phyloP scores from a whole-genome alignment of 2,113 vertebrate genomes.

The Tragelaphus scriptus region DNA sequence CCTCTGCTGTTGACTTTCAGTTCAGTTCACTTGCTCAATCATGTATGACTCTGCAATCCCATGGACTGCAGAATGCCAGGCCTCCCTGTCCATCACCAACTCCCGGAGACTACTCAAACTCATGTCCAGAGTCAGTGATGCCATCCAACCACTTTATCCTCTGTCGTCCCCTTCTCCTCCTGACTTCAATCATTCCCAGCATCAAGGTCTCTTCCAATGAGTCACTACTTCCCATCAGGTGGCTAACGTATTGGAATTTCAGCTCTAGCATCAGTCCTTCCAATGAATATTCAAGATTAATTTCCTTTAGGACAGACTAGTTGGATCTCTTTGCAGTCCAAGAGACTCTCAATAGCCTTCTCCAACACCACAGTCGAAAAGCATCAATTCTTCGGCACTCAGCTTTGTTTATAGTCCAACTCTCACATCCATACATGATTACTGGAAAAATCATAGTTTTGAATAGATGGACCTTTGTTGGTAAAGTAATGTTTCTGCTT shows the following conservation, averaged over 20 bases:
- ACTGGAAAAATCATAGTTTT: no score
- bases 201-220: not conserved
- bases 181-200: not conserved
- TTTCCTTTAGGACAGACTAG: not conserved
- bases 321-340: not conserved
- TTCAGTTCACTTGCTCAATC: not conserved
- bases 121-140: not conserved
- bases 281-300: not conserved
- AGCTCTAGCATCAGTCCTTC: not conserved
- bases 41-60: not conserved
- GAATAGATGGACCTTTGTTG: no score
- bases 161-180: not conserved
- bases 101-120: fast-evolving
- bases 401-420: no score
- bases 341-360: not conserved
- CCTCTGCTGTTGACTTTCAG: not conserved
- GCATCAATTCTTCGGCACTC: no score
- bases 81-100: not conserved
- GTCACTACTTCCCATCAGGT: not conserved
- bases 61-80: not conserved
- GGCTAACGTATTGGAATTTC: not conserved
- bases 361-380: no score
- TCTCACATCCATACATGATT: no score
- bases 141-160: not conserved
- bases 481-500: no score